Evolutionary conservation across 2,113 vertebrate genomes (phyloP), one percentile per base, ranked within the genome.

Genomic region (Rhinolophus ferrumequinum): DNA sequence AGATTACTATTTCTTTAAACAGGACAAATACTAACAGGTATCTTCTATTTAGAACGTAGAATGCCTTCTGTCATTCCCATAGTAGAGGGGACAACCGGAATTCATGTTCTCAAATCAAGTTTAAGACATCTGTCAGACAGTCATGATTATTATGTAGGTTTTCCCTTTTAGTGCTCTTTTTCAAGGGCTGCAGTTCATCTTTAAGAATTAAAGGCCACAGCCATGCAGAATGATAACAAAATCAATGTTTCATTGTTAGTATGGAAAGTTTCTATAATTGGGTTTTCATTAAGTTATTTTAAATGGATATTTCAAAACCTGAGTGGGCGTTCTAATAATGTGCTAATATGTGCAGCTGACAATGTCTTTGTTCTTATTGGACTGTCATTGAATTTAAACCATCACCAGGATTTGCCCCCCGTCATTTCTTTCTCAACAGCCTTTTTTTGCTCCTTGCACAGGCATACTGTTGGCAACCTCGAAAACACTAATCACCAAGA

Each of bases 241-340:
- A 93, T 60, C 80, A 64, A 92, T 69, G n/a, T 67, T 89, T 93
- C 82, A 90, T 87, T 93, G 66, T 97, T 92, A 76, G 44, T 79
- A 56, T 92, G 52, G 83, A 92, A 96, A 60, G n/a, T 80, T 94
- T 92, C 92, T 96, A 28, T 91, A 95, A 95, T 15, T 93, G 33
- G 35, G 41, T 91, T 95, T 93, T 96, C 96, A 95, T 92, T 94
- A 82, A 94, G 76, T 72, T 96, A 88, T 92, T 96, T 93, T 91
- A 95, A 96, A 86, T 92, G 86, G 41, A 66, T 93, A 95, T 97
- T 95, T 97, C 86, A 86, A 96, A 97, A 84, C 72, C 64, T 54
- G 50, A 95, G 82, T 95, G 94, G 85, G 67, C 92, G 77, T 97
- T 90, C 93, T 90, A 92, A 95, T 92, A 79, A 92, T 54, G 47